A percentile compares a stretch with the other conserved stretches of the same genome.
These are phyloP conservation scores for Oncopodura yosiiana DNA, from an alignment of 1,140 invertebrate species.

Conservation along the genomic window DNA sequence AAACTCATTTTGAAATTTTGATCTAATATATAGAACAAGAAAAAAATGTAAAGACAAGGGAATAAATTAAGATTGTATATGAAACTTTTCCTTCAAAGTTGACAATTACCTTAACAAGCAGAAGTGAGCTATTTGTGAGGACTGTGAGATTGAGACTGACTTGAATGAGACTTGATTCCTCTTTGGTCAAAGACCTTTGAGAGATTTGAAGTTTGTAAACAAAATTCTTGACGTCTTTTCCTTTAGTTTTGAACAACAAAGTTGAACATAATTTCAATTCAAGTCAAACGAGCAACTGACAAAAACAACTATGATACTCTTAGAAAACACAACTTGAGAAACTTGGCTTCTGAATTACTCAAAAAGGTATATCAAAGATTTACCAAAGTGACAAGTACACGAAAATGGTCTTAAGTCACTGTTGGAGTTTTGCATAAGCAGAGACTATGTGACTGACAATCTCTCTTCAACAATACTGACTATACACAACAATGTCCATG, in stretches of 20 bases:
- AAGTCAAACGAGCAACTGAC: too few relatives aligned
- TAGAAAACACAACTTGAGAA: background rate
- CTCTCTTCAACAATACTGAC: conserved; percentile 11
- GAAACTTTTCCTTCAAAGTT: background rate
- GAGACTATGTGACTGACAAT: conserved; percentile 1
- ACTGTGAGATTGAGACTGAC: too few relatives aligned
- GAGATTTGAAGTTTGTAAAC: too few relatives aligned
- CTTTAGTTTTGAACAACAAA: too few relatives aligned
- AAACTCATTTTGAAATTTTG: conserved; percentile 24
- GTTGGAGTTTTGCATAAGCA: background rate
- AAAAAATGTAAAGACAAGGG: background rate
- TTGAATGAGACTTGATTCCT: too few relatives aligned
- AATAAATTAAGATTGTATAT: background rate
- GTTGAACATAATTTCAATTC: too few relatives aligned
- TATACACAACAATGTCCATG: conserved; percentile 11
- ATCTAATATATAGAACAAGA: background rate
- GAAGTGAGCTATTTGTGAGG: background rate
- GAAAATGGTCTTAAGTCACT: background rate
- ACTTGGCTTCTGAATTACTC: background rate
- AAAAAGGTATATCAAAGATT: background rate
- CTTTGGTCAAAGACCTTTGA: too few relatives aligned
- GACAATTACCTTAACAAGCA: background rate
- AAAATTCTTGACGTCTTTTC: too few relatives aligned
- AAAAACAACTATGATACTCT: background rate
- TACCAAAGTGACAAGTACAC: background rate